A percentile compares a stretch with the other conserved stretches of the same genome.
Conservation (phyloP, 2,797 vertebrate species). For the Diplodus sargus region DNA sequence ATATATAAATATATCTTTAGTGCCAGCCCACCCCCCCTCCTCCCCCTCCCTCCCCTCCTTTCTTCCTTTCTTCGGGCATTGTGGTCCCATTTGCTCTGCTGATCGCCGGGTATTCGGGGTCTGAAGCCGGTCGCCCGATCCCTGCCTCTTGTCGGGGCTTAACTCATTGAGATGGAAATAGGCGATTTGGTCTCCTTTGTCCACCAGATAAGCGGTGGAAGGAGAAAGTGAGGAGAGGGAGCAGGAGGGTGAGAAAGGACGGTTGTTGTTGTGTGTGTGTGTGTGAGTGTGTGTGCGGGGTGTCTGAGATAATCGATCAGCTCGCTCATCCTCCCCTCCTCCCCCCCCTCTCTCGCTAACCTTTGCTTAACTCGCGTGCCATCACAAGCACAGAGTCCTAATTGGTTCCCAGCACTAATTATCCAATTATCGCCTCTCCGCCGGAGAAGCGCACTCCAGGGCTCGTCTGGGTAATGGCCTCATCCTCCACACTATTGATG, state of each 20-base stretch:
- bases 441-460: constrained; percentile 60
- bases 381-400: constrained; percentile 84
- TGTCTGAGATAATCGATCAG: constrained; percentile 73
- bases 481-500: constrained; percentile 69
- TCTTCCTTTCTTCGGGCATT: constrained; percentile 77
- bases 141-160: constrained; percentile 79
- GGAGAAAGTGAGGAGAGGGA: constrained; percentile 26
- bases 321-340: constrained; percentile 20
- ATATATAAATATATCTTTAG: constrained; percentile 79
- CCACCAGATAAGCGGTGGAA: constrained; percentile 68
- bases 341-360: constrained; percentile 57
- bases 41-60: not conserved
- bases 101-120: constrained; percentile 84
- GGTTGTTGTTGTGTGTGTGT: not conserved
- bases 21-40: not conserved
- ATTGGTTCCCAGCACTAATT: constrained; percentile 86
- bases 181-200: constrained; percentile 83
- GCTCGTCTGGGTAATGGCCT: constrained; percentile 57
- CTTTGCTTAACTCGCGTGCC: constrained; percentile 87
- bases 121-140: constrained; percentile 81
- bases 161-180: constrained; percentile 89
- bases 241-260: constrained; percentile 56
- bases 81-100: constrained; percentile 87
- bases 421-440: constrained; percentile 80
- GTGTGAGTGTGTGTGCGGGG: constrained; percentile 3